phyloP scores from a whole-genome alignment of 2,888 invertebrate species.

The Limenitis camilla region DNA sequence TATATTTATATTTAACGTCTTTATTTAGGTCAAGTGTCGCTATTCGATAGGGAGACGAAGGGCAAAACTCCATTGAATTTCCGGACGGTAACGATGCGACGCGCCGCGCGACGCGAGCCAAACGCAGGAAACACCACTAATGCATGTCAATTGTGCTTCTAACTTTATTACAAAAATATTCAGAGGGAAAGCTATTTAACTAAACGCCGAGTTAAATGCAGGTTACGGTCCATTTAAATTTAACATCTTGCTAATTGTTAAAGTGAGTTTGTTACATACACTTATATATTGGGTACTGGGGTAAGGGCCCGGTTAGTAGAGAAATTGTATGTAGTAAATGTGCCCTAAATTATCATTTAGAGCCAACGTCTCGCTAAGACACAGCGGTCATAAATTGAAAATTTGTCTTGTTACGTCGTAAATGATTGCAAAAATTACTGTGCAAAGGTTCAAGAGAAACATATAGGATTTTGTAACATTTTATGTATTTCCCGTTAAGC shows the following conservation, averaged over 20 bases:
- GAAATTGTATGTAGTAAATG: no score
- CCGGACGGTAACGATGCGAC: conserved; percentile 61
- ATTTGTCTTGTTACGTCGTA: no score
- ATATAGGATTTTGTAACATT: no score
- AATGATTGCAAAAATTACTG: no score
- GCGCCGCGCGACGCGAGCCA: conserved; percentile 49
- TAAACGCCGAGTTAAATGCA: neutral
- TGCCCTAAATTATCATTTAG: no score
- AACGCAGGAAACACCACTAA: conserved; percentile 66
- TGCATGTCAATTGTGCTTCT: conserved; percentile 69
- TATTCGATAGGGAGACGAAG: conserved; percentile 34
- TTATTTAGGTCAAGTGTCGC: conserved; percentile 33
- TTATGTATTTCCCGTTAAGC: no score
- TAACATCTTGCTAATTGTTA: neutral
- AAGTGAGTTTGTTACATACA: neutral
- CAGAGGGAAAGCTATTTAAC: conserved; percentile 6
- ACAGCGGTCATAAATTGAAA: no score
- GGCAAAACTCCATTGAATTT: conserved; percentile 64
- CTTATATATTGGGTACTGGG: neutral
- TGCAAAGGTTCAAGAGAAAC: no score
- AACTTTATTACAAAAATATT: conserved; percentile 30
- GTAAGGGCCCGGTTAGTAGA: no score
- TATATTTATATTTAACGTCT: conserved; percentile 17
- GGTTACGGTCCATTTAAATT: neutral
- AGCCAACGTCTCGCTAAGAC: no score